Conservation (phyloP, 2,888 invertebrate species). For the Achlya flavicornis region DNA sequence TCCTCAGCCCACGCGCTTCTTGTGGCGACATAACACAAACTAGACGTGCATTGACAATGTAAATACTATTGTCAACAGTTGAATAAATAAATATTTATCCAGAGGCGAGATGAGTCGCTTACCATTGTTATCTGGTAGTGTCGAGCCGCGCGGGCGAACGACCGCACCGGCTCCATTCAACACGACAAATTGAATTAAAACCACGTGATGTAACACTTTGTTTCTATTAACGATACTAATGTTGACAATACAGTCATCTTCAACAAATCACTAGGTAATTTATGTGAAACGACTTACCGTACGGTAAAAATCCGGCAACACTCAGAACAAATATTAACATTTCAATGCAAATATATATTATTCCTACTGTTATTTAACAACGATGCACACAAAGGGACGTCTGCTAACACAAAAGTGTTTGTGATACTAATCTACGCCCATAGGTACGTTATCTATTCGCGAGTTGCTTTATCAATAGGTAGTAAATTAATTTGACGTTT, state of each 20-base stretch:
- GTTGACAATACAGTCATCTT: background rate
- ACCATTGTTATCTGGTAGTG: constrained; percentile 58
- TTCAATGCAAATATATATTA: constrained; percentile 35
- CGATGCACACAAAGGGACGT: constrained; percentile 42
- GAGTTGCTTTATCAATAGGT: constrained; percentile 60
- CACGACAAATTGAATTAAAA: constrained; percentile 54
- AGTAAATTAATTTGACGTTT: constrained; percentile 69
- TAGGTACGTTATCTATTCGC: constrained; percentile 63
- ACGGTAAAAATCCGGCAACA: constrained; percentile 52
- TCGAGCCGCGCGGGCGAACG: constrained; percentile 62
- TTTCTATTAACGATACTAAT: constrained; percentile 14
- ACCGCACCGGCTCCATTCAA: constrained; percentile 45
- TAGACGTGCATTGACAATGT: constrained; percentile 72
- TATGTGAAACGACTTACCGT: constrained; percentile 54
- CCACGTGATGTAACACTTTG: constrained; percentile 54
- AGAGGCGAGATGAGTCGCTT: constrained; percentile 71
- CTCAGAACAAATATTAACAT: constrained; percentile 60
- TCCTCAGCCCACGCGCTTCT: constrained; percentile 64
- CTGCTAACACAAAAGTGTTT: constrained; percentile 48
- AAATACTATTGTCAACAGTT: constrained; percentile 80
- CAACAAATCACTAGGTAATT: too few relatives aligned
- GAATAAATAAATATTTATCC: constrained; percentile 82
- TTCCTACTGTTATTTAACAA: constrained; percentile 36
- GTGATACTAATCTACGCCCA: constrained; percentile 66
- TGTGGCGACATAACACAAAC: constrained; percentile 61